Evolutionary conservation across 2,888 invertebrate genomes (phyloP).

Genomic region (Ichneumon xanthorius): DNA sequence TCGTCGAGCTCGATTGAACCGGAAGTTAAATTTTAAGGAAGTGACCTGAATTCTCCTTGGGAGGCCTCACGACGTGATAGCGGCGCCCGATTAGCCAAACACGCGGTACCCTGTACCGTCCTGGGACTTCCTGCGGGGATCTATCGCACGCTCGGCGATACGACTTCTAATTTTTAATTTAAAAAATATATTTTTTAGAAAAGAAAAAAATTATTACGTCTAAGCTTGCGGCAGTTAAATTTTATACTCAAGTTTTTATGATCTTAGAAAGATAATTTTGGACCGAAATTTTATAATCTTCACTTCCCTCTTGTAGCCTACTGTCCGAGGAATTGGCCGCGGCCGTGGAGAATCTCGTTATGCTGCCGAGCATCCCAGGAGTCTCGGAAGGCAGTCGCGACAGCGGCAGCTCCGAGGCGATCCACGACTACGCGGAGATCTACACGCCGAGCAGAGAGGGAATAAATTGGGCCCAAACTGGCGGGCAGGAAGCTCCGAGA

Average conservation of each 20-base stretch:
- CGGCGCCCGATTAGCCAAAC: slow-evolving; percentile 79
- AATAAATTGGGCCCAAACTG: slow-evolving; percentile 85
- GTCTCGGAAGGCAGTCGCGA: slow-evolving; percentile 78
- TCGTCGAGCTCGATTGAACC: background rate
- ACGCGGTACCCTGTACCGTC: slow-evolving; percentile 83
- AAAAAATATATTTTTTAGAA: background rate
- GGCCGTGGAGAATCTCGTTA: slow-evolving; percentile 87
- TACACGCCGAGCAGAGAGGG: slow-evolving; percentile 96
- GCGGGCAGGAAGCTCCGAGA: slow-evolving; percentile 85
- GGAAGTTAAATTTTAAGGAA: background rate
- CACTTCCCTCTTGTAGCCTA: slow-evolving; percentile 72
- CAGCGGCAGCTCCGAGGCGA: slow-evolving; percentile 85
- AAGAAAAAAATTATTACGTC: background rate
- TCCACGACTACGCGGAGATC: slow-evolving; percentile 97
- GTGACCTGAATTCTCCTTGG: slow-evolving; percentile 79
- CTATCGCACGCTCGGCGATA: slow-evolving; percentile 66
- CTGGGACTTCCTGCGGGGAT: slow-evolving; percentile 83
- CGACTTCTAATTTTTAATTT: background rate
- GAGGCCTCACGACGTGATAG: slow-evolving; percentile 83
- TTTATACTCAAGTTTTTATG: slow-evolving; percentile 16
- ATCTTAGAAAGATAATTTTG: background rate
- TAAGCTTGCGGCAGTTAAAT: background rate
- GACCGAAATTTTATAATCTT: slow-evolving; percentile 63
- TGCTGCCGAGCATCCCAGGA: slow-evolving; percentile 83
- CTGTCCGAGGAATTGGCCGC: slow-evolving; percentile 86